Base-by-base conservation (phyloP, 1,140 invertebrate genomes). In the Drosophila parvula region DNA sequence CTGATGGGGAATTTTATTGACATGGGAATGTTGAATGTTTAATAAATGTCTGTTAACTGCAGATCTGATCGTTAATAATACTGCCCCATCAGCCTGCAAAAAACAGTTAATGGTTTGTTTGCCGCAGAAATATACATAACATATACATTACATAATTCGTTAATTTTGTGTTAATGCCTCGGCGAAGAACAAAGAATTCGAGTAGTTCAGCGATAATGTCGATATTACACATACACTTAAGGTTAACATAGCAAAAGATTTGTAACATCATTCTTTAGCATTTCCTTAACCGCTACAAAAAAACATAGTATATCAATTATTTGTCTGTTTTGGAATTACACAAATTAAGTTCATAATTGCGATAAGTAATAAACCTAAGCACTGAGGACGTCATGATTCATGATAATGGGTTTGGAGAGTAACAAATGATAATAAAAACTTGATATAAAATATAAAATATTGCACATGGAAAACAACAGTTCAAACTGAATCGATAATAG, bases 301-400 rank as follows among this genome's bases (percentile, higher is more conserved):
- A 68, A 74, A 57, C 68, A 47, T 40, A 55, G 43, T 68, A 18
- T 12, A 56, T 50, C n/a, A 27, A 50, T 43, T 34, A 11, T 27
- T 41, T 58, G 16, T 40, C 30, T 45, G 43, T 16, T 14, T 67
- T 57, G 51, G 30, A 71, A 71, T 71, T 71, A 69, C 51, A 57
- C 28, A 69, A 71, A 69, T 48, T 70, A 71, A 67, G 48, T 47
- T 44, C n/a, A 48, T 70, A 12, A 51, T 44, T 30, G 30, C 45
- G 65, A 27, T 70, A 71, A 59, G 65, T 71, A 69, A 71, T 67
- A 71, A 71, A 71, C 65, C 68, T 71, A 71, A 71, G 32, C 65
- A 71, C 36, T 70, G 65, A 68, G 65, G 60, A 65, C 60, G 45
- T 68, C 36, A 48, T 50, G 36, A 41, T 18, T 40, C 38, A 56